Percentiles rank a stretch among this genome's conserved stretches.
Conservation (phyloP, 2,888 invertebrate genomes). For the Oscheius myriophilus region DNA sequence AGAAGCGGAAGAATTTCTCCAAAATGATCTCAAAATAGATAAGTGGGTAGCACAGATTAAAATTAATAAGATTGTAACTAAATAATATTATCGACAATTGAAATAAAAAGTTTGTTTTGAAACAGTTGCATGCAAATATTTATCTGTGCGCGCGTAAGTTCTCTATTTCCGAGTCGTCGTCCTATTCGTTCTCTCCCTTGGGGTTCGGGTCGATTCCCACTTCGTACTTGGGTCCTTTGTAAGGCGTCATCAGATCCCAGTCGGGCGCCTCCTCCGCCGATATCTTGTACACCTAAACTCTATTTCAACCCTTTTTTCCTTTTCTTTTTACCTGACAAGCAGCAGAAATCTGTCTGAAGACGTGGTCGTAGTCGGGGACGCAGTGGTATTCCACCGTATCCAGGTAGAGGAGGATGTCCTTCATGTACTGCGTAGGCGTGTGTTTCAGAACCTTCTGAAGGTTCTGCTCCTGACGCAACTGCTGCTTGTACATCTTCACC, state of each 20-base stretch:
- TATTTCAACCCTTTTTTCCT: neutral
- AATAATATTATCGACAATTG: too few species aligned
- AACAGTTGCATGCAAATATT: too few species aligned
- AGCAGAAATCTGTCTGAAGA: constrained; percentile 23
- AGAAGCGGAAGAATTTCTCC: neutral
- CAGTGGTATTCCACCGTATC: constrained; percentile 36
- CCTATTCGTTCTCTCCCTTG: constrained; percentile 19
- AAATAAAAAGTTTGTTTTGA: too few species aligned
- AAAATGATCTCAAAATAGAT: too few species aligned
- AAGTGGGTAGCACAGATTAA: too few species aligned
- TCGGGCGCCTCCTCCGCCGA: constrained; percentile 18
- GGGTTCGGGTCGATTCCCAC: constrained; percentile 33
- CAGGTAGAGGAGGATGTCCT: constrained; percentile 34
- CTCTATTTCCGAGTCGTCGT: too few species aligned
- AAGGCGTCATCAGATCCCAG: constrained; percentile 39
- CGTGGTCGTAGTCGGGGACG: constrained; percentile 49
- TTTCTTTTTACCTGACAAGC: neutral
- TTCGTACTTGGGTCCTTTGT: constrained; percentile 40
- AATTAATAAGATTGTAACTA: too few species aligned
- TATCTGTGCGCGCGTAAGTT: too few species aligned
- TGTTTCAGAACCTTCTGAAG: constrained; percentile 5
- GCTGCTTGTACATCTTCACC: constrained; percentile 27
- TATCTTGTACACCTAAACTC: constrained; percentile 11
- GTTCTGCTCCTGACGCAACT: constrained; percentile 29
- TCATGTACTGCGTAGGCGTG: constrained; percentile 34